Conservation (phyloP, 1,140 invertebrate genomes). For the Drosophila suzukii region DNA sequence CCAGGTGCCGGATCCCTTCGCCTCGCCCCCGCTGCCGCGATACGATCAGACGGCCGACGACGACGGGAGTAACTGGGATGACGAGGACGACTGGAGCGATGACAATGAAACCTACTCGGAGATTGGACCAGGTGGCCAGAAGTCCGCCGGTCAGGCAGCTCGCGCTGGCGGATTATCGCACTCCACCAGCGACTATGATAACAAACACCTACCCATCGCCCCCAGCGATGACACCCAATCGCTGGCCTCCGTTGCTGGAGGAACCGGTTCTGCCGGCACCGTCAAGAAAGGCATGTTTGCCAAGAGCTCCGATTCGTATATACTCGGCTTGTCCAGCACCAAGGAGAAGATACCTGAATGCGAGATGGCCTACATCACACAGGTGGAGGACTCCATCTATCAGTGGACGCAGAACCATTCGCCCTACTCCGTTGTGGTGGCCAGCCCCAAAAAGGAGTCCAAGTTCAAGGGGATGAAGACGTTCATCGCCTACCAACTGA, state of each 20-base stretch:
- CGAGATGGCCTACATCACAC: slow-evolving; percentile 92
- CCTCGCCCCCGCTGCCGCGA: slow-evolving; percentile 58
- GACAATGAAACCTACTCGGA: slow-evolving; percentile 89
- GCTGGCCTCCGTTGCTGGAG: slow-evolving; percentile 50
- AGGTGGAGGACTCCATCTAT: slow-evolving; percentile 87
- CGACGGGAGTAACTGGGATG: slow-evolving; percentile 89
- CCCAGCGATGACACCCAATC: slow-evolving; percentile 76
- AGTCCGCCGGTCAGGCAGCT: slow-evolving; percentile 64
- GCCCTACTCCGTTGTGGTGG: slow-evolving; percentile 93
- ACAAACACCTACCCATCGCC: slow-evolving; percentile 72
- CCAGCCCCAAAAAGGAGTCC: slow-evolving; percentile 98
- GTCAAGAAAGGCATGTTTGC: slow-evolving; percentile 95
- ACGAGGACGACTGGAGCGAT: slow-evolving; percentile 93
- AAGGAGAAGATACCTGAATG: slow-evolving; percentile 90
- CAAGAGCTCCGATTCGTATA: slow-evolving; percentile 89
- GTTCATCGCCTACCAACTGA: slow-evolving; percentile 98
- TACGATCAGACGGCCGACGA: slow-evolving; percentile 86
- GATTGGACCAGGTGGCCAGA: slow-evolving; percentile 85
- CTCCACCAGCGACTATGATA: slow-evolving; percentile 73
- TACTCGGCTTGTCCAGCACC: slow-evolving; percentile 90
- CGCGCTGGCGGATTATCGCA: slow-evolving; percentile 66
- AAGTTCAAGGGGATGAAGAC: slow-evolving; percentile 99
- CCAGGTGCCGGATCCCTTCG: slow-evolving; percentile 50
- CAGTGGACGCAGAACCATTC: slow-evolving; percentile 90
- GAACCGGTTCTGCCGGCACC: slow-evolving; percentile 79